Percentiles rank a stretch among this genome's conserved stretches.
Conservation (phyloP, 2,113 vertebrate species). For the Siniperca knerii region DNA sequence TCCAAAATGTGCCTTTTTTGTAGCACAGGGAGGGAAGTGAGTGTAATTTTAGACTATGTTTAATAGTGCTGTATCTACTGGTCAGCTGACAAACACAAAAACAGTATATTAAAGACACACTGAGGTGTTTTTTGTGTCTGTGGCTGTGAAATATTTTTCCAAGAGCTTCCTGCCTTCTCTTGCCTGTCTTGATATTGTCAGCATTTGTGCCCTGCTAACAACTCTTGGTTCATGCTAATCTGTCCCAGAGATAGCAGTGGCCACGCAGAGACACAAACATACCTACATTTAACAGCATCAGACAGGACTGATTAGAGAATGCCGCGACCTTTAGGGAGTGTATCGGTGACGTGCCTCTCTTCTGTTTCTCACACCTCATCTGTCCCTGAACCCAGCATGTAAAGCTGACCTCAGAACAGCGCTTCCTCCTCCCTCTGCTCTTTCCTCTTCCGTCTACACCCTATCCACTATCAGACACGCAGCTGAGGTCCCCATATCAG, state of each 20-base stretch:
- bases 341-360: conserved; percentile 31
- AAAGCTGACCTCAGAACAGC: conserved; percentile 55
- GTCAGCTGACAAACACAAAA: conserved; percentile 43
- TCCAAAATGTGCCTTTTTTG: conserved; percentile 22
- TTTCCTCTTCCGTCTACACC: conserved; percentile 60
- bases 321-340: conserved; percentile 39
- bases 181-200: not conserved
- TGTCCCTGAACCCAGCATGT: conserved; percentile 32
- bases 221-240: conserved; percentile 8
- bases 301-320: conserved; percentile 50
- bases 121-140: not conserved
- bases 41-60: conserved; percentile 45
- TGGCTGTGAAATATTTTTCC: not conserved
- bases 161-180: conserved; percentile 11
- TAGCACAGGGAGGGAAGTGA: conserved; percentile 24
- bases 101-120: conserved; percentile 36
- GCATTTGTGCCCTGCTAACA: conserved; percentile 12
- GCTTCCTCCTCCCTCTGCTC: conserved; percentile 43
- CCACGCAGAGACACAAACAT: conserved; percentile 52
- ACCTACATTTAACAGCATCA: conserved; percentile 25
- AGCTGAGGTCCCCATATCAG: conserved; percentile 67
- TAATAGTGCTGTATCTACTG: not conserved
- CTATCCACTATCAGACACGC: conserved; percentile 33
- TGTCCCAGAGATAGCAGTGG: conserved; percentile 27
- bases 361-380: conserved; percentile 76